These are phyloP conservation scores for Osedax frankpressi DNA, from an alignment of 2,888 invertebrate species.

Conservation along the genomic window DNA sequence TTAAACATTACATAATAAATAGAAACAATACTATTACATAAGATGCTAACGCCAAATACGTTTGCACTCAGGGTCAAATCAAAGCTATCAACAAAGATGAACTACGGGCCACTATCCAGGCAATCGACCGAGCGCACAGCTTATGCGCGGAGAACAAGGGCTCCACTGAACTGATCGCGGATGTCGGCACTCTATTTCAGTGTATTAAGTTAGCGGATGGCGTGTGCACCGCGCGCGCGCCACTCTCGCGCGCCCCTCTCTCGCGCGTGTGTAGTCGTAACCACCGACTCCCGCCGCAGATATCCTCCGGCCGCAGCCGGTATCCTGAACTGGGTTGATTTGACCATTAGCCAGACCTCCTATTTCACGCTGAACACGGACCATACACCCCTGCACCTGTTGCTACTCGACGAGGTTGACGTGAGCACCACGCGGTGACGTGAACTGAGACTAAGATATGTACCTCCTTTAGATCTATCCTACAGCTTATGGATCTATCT, in stretches of 20 bases:
- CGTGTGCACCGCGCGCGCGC: too few species aligned
- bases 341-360: conserved; percentile 81
- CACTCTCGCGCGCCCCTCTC: conserved; percentile 69
- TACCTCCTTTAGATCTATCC: too few species aligned
- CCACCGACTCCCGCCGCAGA: too few species aligned
- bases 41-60: too few species aligned
- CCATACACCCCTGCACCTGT: conserved; percentile 86
- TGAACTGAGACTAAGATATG: too few species aligned
- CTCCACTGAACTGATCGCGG: conserved; percentile 80
- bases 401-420: conserved; percentile 69
- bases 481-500: too few species aligned
- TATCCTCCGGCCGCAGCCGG: conserved; percentile 89
- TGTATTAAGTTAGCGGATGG: conserved; percentile 37
- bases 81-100: conserved; percentile 67
- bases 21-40: too few species aligned
- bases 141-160: conserved; percentile 81
- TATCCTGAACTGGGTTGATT: conserved; percentile 83
- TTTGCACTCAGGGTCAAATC: conserved; percentile 37
- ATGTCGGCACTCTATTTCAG: conserved; percentile 68
- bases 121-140: conserved; percentile 81
- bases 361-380: conserved; percentile 92
- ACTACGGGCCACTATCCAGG: conserved; percentile 73
- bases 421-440: not conserved
- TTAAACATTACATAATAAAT: too few species aligned
- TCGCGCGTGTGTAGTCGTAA: conserved; percentile 56